Evolutionary conservation across 2,797 vertebrate genomes (phyloP), one percentile per base, ranked within the genome.

Genomic region (Etheostoma nigrum): DNA sequence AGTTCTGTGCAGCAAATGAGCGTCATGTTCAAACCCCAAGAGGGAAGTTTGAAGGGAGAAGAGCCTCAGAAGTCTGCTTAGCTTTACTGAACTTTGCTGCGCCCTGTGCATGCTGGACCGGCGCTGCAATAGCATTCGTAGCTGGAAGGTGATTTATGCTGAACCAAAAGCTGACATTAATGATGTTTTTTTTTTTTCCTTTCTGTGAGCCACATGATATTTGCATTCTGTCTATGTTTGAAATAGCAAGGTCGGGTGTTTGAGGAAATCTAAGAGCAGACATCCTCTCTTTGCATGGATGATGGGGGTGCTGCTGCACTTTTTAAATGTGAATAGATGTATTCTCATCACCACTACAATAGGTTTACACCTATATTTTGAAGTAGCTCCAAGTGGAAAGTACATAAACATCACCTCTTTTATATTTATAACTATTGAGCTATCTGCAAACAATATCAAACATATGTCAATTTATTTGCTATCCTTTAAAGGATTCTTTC

Each of bases 1-100:
- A 90, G 84, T 81, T 79, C 49, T 74, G 78, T 54, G 73, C 68
- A 42, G 67, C 61, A 87, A 91, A 86, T 79, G 74, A 84, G 71
- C 72, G 16, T 67, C 74, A 62, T 77, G 79, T 83, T 76, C 12
- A 75, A 84, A 63, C 25, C 78, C 73, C 63, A 19, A 49, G 49
- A 86, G 75, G 68, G 25, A 53, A 25, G 62, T 75, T 52, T 67
- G 51, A 69, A 60, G 70, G 49, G 10, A 64, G 61, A 27, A 14
- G 44, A 67, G 70, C 58, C 65, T 82, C 83, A 73, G 72, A 85
- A 67, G 76, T 84, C 69, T 60, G 44, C 52, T 55, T 60, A 48
- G 72, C 62, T 72, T 76, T 51, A n/a, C 52, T 25, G 53, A 70
- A 68, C 65, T 74, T 57, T 70, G 15, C 53, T 0, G 18, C 76